These are phyloP conservation scores for Calliopum simillimum DNA, from an alignment of 2,888 invertebrate species.

Conservation along the genomic window DNA sequence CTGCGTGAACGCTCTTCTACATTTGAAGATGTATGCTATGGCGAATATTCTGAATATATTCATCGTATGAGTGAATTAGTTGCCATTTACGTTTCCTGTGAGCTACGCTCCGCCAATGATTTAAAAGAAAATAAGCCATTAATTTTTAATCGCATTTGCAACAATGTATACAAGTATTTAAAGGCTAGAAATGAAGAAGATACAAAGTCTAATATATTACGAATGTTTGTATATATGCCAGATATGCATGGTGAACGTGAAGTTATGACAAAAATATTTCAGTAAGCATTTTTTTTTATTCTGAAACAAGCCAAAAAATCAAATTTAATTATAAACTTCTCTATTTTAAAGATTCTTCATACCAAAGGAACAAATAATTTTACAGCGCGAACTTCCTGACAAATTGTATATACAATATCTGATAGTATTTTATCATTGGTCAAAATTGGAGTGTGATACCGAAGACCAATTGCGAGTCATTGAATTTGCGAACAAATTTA, in stretches of 20 bases:
- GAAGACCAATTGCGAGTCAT: conserved; percentile 47
- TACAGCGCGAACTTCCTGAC: conserved; percentile 54
- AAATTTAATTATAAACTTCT: not conserved
- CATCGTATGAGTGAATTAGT: conserved; percentile 53
- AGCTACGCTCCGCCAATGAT: conserved; percentile 51
- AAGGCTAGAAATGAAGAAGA: conserved; percentile 39
- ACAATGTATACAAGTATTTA: conserved; percentile 50
- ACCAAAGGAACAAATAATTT: conserved; percentile 43
- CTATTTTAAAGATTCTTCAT: conserved; percentile 45
- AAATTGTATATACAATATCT: conserved; percentile 55
- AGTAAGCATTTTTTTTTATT: conserved; percentile 42
- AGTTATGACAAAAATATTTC: conserved; percentile 52
- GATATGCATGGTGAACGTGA: conserved; percentile 52
- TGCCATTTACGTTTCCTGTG: conserved; percentile 55
- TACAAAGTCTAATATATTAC: conserved; percentile 34
- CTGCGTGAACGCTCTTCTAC: conserved; percentile 45
- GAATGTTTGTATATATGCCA: conserved; percentile 51
- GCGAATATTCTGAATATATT: conserved; percentile 28
- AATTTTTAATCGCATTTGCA: conserved; percentile 51
- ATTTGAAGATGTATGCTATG: conserved; percentile 25
- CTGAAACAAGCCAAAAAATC: not conserved
- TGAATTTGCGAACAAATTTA: conserved; percentile 53
- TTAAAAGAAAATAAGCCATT: conserved; percentile 48
- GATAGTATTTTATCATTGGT: conserved; percentile 57
- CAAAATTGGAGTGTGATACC: conserved; percentile 49